Evolutionary conservation across 37 sponge, comb jelly and placozoan species (phyloP).

Genomic region (Eunapius fragilis): DNA sequence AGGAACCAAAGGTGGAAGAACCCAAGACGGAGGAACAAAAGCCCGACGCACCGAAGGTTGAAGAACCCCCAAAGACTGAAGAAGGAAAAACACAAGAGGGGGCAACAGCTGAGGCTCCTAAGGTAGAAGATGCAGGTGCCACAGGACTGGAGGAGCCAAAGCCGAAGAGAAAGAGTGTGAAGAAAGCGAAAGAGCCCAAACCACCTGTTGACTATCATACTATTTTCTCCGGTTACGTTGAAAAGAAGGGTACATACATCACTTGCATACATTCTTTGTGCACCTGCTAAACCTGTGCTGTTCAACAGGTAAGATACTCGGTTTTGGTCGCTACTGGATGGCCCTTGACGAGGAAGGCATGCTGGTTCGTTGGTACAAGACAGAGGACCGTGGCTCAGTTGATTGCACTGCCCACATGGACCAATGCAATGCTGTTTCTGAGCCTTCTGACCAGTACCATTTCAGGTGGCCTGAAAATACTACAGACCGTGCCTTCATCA

Average conservation of each 20-base stretch:
- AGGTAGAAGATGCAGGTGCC: neutral
- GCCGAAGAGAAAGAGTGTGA: neutral
- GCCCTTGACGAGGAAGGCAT: constrained; percentile 55
- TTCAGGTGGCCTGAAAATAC: constrained; percentile 48
- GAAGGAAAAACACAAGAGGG: neutral
- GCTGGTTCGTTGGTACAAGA: constrained; percentile 54
- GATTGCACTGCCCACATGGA: constrained; percentile 36
- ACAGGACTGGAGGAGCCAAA: neutral
- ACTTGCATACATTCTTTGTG: too few species aligned
- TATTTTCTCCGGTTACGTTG: constrained; percentile 20
- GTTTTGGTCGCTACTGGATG: constrained; percentile 21
- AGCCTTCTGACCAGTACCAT: constrained; percentile 7
- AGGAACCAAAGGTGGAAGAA: constrained; percentile 27
- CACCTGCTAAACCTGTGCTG: too few species aligned
- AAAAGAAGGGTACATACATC: constrained; percentile 13
- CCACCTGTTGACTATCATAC: constrained; percentile 28
- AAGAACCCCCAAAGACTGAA: constrained; percentile 11
- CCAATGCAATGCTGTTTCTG: constrained; percentile 4
- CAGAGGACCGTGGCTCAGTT: constrained; percentile 8
- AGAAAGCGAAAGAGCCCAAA: neutral
- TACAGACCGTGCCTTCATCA: constrained; percentile 38
- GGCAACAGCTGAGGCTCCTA: neutral
- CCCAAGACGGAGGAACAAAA: neutral
- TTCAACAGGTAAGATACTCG: neutral
- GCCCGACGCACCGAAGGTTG: neutral